Base-by-base conservation (phyloP, 1,140 invertebrate genomes). In the Papilio polyxenes region DNA sequence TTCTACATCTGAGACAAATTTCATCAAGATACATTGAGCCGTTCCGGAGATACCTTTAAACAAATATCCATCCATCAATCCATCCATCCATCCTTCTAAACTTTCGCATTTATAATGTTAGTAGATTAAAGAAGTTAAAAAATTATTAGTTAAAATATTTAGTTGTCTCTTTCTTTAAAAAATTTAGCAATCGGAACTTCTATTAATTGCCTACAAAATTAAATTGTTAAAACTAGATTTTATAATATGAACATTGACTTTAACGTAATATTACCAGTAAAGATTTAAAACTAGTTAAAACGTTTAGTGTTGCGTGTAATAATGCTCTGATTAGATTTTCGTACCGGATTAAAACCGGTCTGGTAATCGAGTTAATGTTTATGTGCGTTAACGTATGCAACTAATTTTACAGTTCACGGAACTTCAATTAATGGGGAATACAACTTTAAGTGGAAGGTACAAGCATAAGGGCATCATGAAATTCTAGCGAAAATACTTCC, bases 291-390 rank as follows among this genome's bases (percentile, higher is more conserved):
- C 20, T 37, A 72, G 65, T 72, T 72, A 72, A 37, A 72, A 15
- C 31, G 31, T 72, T 72, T 72, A 40, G 23, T 37, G 65, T 72
- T 72, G 31, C 65, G 65, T 72, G 65, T 72, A 72, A 40, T 72
- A 72, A 72, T 37, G 4, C 11, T 37, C 65, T 72, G 65, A 72
- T 72, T 72, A 72, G 31, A 72, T 72, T 72, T 69, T 69, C 65
- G 31, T 69, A 37, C 65, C 65, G 65, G 65, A 37, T 69, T 72
- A 72, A 72, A 72, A 40, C 65, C 65, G 65, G n/a, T 15, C 65
- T 4, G 65, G 31, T 72, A 40, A 72, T 72, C 65, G 65, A 72
- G 40, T 72, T 17, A 72, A 72, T 72, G 65, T 72, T 72, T 72
- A 40, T 72, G 11, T 72, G n/a, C 62, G 62, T 31, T 72, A 37